phyloP scores from a whole-genome alignment of 2,888 invertebrate species.

The Pardosa pseudoannulata region DNA sequence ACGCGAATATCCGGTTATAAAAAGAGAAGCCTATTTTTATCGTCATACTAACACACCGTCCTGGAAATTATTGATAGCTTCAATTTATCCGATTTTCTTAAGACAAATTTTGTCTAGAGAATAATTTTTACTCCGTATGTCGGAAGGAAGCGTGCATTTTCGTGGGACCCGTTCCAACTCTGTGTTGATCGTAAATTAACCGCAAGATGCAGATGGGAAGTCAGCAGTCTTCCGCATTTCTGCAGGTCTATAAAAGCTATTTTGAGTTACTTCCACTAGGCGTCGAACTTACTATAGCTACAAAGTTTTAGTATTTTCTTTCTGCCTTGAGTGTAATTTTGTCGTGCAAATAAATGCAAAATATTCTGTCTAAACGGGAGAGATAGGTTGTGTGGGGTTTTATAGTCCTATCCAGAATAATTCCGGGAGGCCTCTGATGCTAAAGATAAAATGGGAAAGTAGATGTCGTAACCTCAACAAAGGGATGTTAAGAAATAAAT shows the following conservation, averaged over 20 bases:
- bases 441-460: too few species aligned
- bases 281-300: background rate
- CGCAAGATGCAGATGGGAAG: background rate
- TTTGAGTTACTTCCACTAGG: constrained; percentile 2
- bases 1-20: too few species aligned
- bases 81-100: background rate
- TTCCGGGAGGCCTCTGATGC: too few species aligned
- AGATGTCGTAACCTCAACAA: too few species aligned
- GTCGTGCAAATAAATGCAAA: background rate
- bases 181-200: constrained; percentile 5
- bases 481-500: too few species aligned
- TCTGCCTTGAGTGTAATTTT: background rate
- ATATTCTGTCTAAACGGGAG: background rate
- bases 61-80: too few species aligned
- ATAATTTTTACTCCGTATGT: background rate
- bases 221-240: background rate
- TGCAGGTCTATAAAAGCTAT: constrained; percentile 1
- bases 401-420: too few species aligned
- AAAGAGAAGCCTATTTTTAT: too few species aligned
- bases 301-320: background rate
- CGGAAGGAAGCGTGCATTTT: background rate
- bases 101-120: background rate
- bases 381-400: background rate
- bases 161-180: constrained; percentile 8
- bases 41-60: too few species aligned